Percentiles rank a stretch among this genome's conserved stretches.
Conservation (phyloP, 2,888 invertebrate genomes). For the Eilema griseolum region DNA sequence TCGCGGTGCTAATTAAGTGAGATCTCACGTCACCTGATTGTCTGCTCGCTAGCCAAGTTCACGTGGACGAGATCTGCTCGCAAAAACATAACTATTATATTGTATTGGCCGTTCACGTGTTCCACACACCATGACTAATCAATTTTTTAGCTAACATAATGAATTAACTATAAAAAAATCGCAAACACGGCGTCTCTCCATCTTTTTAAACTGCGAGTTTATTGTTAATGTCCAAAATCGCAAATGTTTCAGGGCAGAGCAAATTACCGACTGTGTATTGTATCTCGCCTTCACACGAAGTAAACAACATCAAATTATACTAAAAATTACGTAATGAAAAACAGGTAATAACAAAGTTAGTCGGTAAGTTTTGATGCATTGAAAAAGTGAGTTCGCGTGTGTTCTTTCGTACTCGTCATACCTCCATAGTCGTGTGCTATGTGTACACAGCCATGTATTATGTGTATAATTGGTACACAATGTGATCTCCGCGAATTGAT, state of each 20-base stretch:
- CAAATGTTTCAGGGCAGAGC: conserved; percentile 6
- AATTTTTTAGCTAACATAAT: conserved; percentile 8
- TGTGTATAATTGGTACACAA: conserved; percentile 22
- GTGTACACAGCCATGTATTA: conserved; percentile 3
- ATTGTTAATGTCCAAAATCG: neutral
- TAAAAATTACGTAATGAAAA: neutral
- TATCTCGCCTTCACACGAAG: neutral
- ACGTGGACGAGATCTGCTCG: conserved; percentile 10
- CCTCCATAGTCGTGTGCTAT: neutral
- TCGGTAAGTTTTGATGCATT: conserved; percentile 20
- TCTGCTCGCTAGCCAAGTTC: neutral
- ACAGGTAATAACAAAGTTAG: neutral
- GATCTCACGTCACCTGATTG: conserved; percentile 5
- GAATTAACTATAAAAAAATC: conserved; percentile 5
- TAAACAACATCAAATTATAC: neutral
- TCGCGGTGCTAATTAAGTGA: neutral
- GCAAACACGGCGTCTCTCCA: neutral
- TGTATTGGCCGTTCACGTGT: conserved; percentile 19
- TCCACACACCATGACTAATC: conserved; percentile 6
- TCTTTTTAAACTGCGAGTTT: neutral
- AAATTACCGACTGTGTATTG: neutral
- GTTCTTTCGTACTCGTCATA: conserved; percentile 2
- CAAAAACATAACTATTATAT: conserved; percentile 12
- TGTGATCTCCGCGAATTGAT: conserved; percentile 59
- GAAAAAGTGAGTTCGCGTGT: conserved; percentile 13